phyloP scores from a whole-genome alignment of 2,797 vertebrate species.

The Cirrhinus mrigala region DNA sequence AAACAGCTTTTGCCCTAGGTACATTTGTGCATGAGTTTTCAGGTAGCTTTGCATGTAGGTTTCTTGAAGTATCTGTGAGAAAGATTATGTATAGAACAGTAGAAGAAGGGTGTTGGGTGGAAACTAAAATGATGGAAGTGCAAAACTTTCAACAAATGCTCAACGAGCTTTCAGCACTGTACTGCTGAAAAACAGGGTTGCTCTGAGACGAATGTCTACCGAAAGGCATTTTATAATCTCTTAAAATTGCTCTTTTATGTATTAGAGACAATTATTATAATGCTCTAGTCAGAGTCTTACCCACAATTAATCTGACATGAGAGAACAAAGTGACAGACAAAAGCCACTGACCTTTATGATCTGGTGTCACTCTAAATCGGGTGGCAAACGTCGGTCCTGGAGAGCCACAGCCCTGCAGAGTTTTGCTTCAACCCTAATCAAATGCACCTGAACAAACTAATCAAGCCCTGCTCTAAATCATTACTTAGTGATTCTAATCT shows the following conservation, averaged over 20 bases:
- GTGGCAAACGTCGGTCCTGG: too few species aligned
- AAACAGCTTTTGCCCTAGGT: too few species aligned
- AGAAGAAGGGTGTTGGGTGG: background rate
- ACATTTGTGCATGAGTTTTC: too few species aligned
- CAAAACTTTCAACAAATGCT: background rate
- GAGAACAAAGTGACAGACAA: too few species aligned
- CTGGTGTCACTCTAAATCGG: background rate
- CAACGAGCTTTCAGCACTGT: background rate
- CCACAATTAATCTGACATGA: constrained; percentile 82
- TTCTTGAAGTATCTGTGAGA: too few species aligned
- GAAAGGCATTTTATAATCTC: constrained; percentile 16
- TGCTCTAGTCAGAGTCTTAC: constrained; percentile 69
- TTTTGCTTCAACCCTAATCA: too few species aligned
- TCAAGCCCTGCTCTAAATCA: background rate
- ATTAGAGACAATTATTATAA: constrained; percentile 3
- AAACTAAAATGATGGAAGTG: background rate
- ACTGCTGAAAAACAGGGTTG: background rate
- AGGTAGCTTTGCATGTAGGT: too few species aligned
- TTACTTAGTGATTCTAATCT: background rate
- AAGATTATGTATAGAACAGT: too few species aligned
- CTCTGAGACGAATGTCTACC: background rate
- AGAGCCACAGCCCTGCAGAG: too few species aligned
- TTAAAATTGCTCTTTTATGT: background rate
- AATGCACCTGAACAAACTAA: too few species aligned
- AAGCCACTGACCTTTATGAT: background rate